Evolutionary conservation across 2,797 vertebrate species (phyloP).

Genomic region (Melanogrammus aeglefinus): DNA sequence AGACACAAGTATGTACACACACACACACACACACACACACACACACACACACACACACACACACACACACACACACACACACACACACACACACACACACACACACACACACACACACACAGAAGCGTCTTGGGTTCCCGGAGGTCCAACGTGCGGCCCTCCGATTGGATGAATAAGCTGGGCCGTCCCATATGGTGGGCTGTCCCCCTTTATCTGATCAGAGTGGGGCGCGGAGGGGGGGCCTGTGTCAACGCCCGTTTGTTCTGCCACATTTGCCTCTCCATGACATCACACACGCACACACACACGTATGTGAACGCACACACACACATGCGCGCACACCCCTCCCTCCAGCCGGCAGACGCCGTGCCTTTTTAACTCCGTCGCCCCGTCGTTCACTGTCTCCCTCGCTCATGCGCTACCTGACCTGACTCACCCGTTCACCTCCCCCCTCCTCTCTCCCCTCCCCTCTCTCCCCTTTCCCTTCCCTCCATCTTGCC

Average conservation of each 20-base stretch:
- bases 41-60: constrained; percentile 20
- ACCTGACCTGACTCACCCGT: constrained; percentile 41
- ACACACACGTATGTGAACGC: too few relatives aligned
- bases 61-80: constrained; percentile 24
- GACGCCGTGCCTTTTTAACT: constrained; percentile 64
- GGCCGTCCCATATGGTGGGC: constrained; percentile 78
- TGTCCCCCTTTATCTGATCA: constrained; percentile 76
- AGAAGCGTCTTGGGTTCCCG: constrained; percentile 40
- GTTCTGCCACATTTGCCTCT: constrained; percentile 71
- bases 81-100: constrained; percentile 11
- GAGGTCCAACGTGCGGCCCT: constrained; percentile 61
- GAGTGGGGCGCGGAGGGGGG: constrained; percentile 68
- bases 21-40: constrained; percentile 47
- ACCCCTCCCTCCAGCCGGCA: constrained; percentile 62
- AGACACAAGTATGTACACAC: constrained; percentile 23
- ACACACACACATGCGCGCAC: constrained; percentile 17
- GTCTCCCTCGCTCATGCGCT: constrained; percentile 57
- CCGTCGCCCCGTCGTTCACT: constrained; percentile 59
- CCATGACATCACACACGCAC: constrained; percentile 18
- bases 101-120: constrained; percentile 23
- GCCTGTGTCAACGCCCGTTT: constrained; percentile 72
- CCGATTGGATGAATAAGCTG: constrained; percentile 77
- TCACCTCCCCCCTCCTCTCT: constrained; percentile 11
- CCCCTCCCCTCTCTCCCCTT: constrained; percentile 7
- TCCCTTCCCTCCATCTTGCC: not conserved